A percentile compares a stretch with the other conserved stretches of the same genome.
These are phyloP conservation scores for Sebastes hopkinsi DNA, from an alignment of 2,797 vertebrate species.

Conservation along the genomic window DNA sequence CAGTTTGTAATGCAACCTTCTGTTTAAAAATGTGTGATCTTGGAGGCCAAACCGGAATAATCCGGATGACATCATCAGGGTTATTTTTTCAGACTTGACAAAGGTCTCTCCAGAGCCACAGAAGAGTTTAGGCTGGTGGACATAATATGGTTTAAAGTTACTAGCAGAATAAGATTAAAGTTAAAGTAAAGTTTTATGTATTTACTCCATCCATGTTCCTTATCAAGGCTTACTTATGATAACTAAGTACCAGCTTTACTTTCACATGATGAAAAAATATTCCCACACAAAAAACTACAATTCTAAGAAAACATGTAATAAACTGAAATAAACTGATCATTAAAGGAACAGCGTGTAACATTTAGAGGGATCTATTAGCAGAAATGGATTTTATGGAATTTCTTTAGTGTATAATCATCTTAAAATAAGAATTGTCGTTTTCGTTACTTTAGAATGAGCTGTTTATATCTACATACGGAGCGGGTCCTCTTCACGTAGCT, in stretches of 20 bases:
- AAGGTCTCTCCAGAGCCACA: not conserved
- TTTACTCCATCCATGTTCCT: not conserved
- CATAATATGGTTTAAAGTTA: not conserved
- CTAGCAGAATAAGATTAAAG: not conserved
- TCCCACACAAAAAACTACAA: not conserved
- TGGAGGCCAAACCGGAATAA: not conserved
- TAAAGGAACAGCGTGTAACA: not conserved
- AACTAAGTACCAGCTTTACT: not conserved
- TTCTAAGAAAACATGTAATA: not conserved
- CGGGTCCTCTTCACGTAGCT: too few relatives aligned
- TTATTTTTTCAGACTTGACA: not conserved
- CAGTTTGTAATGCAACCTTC: not conserved
- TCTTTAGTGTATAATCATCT: too few relatives aligned
- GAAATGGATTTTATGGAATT: too few relatives aligned
- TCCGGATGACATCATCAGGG: not conserved
- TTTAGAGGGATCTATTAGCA: too few relatives aligned
- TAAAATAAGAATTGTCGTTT: too few relatives aligned
- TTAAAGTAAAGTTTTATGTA: not conserved
- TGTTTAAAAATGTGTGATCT: not conserved
- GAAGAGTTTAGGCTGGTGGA: not conserved
- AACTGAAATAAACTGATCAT: not conserved
- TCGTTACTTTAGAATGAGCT: too few relatives aligned
- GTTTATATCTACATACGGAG: too few relatives aligned
- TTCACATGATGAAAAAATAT: not conserved
- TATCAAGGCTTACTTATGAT: not conserved